phyloP scores from a whole-genome alignment of 2,113 vertebrate species.

The Varanus komodoensis region DNA sequence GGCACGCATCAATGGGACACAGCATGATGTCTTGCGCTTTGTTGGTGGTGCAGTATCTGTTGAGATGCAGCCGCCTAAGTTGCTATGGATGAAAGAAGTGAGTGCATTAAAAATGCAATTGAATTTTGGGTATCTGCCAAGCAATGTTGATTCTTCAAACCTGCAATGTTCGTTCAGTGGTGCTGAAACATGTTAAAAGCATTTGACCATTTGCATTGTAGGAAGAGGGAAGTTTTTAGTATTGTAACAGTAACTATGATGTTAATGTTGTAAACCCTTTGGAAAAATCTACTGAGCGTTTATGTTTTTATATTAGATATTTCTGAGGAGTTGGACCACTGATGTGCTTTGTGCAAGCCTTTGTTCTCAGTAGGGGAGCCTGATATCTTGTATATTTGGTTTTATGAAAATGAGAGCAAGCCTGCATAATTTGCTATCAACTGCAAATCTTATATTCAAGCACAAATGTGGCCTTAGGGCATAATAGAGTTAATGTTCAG shows the following conservation, averaged over 20 bases:
- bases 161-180: not conserved
- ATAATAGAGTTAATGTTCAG: not conserved
- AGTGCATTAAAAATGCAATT: conserved; percentile 40
- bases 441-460: conserved; percentile 12
- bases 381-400: conserved; percentile 1
- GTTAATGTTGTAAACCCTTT: not conserved
- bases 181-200: not conserved
- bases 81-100: conserved; percentile 97
- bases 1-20: conserved; percentile 82
- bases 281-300: conserved; percentile 24
- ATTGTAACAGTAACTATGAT: not conserved
- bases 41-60: conserved; percentile 95
- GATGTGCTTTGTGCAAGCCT: conserved; percentile 45
- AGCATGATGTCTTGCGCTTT: conserved; percentile 82
- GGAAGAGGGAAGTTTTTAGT: not conserved
- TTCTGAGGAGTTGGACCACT: conserved; percentile 25
- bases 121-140: conserved; percentile 5
- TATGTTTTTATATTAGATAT: conserved; percentile 40
- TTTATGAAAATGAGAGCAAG: conserved; percentile 4
- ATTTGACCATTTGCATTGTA: not conserved
- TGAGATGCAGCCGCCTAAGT: conserved; percentile 97
- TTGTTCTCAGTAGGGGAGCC: not conserved
- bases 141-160: not conserved
- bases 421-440: not conserved
- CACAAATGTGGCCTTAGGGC: not conserved